phyloP scores from a whole-genome alignment of 2,113 vertebrate species.

The Vulpes ferrilata region DNA sequence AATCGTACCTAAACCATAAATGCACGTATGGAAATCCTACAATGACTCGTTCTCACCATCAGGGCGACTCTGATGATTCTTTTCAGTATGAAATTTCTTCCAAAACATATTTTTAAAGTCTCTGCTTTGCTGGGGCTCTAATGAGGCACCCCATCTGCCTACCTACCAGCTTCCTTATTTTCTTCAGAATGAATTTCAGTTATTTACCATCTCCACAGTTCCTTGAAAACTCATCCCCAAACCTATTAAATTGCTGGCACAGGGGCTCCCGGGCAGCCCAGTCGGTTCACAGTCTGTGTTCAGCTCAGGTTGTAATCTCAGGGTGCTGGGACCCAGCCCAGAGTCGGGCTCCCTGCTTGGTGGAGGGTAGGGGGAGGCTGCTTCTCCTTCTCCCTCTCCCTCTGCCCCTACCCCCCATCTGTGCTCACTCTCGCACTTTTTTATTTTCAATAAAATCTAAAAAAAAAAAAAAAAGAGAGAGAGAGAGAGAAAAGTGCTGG shows the following conservation, averaged over 20 bases:
- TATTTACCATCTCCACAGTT: background rate
- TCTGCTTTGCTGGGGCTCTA: background rate
- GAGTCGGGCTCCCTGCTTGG: background rate
- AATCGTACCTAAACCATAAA: constrained; percentile 29
- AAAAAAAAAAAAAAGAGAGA: background rate
- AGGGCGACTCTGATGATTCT: background rate
- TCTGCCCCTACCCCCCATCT: background rate
- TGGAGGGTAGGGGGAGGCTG: background rate
- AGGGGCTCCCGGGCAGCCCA: background rate
- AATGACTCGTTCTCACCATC: background rate
- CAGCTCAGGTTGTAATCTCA: background rate
- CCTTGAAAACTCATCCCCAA: constrained; percentile 9
- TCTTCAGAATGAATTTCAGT: constrained; percentile 28
- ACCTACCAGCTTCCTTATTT: background rate
- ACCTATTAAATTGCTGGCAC: background rate
- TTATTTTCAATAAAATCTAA: background rate
- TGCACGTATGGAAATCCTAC: background rate
- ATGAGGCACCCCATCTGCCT: background rate
- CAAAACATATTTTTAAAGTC: background rate
- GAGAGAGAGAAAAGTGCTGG: background rate
- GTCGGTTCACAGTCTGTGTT: background rate
- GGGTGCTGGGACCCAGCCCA: background rate
- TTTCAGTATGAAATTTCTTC: background rate
- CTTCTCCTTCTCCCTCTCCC: background rate
- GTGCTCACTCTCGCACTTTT: background rate